Evolutionary conservation across 2,113 vertebrate genomes (phyloP).

Genomic region (Caranx melampygus): DNA sequence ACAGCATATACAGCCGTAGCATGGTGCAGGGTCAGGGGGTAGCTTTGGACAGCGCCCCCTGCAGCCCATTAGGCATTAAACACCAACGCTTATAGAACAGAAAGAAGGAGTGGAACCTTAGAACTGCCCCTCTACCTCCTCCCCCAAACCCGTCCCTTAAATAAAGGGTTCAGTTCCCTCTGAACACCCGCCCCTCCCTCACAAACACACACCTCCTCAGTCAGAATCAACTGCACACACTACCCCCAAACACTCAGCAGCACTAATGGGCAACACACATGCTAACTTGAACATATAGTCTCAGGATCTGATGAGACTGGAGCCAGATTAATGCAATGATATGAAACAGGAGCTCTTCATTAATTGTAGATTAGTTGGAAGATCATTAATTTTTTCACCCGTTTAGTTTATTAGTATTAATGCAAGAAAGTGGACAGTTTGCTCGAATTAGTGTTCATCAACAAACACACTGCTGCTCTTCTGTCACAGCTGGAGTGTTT

Average conservation of each 20-base stretch:
- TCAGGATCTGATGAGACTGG: background rate
- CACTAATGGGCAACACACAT: too few species aligned
- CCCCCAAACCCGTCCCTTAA: background rate
- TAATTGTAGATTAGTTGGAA: background rate
- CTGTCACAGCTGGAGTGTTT: background rate
- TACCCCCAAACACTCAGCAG: background rate
- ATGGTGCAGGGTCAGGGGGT: conserved; percentile 25
- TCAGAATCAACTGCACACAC: background rate
- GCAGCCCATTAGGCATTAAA: background rate
- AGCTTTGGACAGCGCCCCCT: conserved; percentile 15
- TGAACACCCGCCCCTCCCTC: conserved; percentile 45
- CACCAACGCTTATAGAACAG: conserved; percentile 16
- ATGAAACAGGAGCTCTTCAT: too few species aligned
- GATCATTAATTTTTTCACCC: background rate
- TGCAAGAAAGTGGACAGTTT: background rate
- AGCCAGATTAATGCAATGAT: background rate
- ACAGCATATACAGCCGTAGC: background rate
- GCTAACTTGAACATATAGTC: background rate
- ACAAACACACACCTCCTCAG: conserved; percentile 56
- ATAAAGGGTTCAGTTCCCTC: conserved; percentile 23
- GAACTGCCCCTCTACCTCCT: conserved; percentile 29
- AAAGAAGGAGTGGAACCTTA: conserved; percentile 35
- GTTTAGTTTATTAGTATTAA: background rate
- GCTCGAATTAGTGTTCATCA: background rate
- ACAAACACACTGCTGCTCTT: background rate